Evolutionary conservation across 2,113 vertebrate species (phyloP).

Genomic region (Desmodus rotundus): DNA sequence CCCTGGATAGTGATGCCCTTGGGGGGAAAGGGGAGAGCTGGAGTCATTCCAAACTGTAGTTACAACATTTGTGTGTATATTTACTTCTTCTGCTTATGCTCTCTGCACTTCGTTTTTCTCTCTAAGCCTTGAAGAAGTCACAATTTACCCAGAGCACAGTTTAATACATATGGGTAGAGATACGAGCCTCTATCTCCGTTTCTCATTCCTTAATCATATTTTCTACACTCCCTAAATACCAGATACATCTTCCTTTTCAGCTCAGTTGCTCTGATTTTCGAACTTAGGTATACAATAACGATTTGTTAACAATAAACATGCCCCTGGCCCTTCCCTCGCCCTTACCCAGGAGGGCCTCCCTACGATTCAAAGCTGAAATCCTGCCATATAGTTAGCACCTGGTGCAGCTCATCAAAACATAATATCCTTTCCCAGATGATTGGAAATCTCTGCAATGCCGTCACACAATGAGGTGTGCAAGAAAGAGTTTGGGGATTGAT

Average conservation of each 20-base stretch:
- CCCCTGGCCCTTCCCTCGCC: constrained; percentile 18
- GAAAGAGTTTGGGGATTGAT: constrained; percentile 67
- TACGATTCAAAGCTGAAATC: constrained; percentile 60
- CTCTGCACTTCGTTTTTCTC: constrained; percentile 15
- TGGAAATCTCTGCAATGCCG: constrained; percentile 56
- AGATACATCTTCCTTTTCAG: constrained; percentile 16
- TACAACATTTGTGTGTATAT: constrained; percentile 21
- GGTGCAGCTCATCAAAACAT: constrained; percentile 62
- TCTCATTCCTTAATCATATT: constrained; percentile 60
- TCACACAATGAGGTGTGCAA: constrained; percentile 67
- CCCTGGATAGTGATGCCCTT: constrained; percentile 47
- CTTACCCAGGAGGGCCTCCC: constrained; percentile 40
- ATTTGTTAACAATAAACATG: constrained; percentile 68
- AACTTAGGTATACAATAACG: constrained; percentile 52
- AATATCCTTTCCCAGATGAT: constrained; percentile 63
- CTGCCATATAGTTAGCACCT: constrained; percentile 69
- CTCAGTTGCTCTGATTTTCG: constrained; percentile 6
- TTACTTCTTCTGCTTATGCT: not conserved
- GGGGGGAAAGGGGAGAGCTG: constrained; percentile 38
- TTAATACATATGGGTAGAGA: constrained; percentile 2
- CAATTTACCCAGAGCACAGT: constrained; percentile 23
- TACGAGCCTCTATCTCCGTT: constrained; percentile 34
- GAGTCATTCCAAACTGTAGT: constrained; percentile 51
- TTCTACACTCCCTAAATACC: constrained; percentile 7
- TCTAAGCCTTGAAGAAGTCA: constrained; percentile 38